phyloP scores from a whole-genome alignment of 2,888 invertebrate genomes.

The Sinotaia quadrata region DNA sequence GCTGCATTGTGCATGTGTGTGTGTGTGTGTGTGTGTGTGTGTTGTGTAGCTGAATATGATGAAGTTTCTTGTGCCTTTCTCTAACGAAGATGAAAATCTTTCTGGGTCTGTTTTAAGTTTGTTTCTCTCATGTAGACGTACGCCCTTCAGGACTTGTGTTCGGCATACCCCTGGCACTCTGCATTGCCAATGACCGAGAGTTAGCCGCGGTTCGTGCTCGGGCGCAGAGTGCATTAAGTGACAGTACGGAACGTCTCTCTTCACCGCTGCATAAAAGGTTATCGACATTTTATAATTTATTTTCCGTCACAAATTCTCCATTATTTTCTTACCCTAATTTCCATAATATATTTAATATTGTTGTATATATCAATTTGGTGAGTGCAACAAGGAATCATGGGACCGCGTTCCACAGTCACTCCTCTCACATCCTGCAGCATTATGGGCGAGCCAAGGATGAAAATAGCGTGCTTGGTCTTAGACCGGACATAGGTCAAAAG shows the following conservation, averaged over 20 bases:
- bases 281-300: too few relatives aligned
- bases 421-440: too few relatives aligned
- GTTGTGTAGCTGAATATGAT: not conserved
- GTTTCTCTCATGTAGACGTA: not conserved
- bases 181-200: conserved; percentile 84
- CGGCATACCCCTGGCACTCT: conserved; percentile 87
- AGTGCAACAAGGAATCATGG: too few relatives aligned
- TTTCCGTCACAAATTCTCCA: too few relatives aligned
- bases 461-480: too few relatives aligned
- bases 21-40: conserved; percentile 6
- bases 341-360: too few relatives aligned
- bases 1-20: conserved; percentile 3
- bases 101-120: not conserved
- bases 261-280: conserved; percentile 36
- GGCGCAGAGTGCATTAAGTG: conserved; percentile 39
- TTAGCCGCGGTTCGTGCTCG: conserved; percentile 69
- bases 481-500: too few relatives aligned
- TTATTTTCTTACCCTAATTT: too few relatives aligned
- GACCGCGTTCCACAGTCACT: too few relatives aligned
- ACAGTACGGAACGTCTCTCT: conserved; percentile 51
- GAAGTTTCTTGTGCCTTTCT: not conserved
- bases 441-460: too few relatives aligned
- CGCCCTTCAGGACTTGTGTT: conserved; percentile 80
- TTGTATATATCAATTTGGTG: too few relatives aligned
- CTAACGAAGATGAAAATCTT: not conserved